Evolutionary conservation across 2,888 invertebrate species (phyloP), one percentile per base, ranked within the genome.

Genomic region (Platycnemis pennipes): DNA sequence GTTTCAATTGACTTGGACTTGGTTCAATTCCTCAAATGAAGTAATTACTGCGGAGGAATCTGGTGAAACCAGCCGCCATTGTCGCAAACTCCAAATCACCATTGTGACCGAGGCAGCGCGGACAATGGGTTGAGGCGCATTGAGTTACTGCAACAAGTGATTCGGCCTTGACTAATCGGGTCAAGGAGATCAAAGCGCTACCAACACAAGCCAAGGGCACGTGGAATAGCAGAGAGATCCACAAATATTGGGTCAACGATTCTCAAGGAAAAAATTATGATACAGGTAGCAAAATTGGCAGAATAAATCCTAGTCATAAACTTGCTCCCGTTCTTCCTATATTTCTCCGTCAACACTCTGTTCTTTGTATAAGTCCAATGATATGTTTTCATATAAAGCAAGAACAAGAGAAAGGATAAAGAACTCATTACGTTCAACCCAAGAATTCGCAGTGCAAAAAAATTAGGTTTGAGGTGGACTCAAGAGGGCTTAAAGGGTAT

Each of bases 41-140:
- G 31, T 77, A 77, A 77, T 77, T 77, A 77, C 77, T 77, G 77
- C 77, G 37, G 77, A 77, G 31, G 13, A 77, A 77, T 77, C 77
- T 37, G 77, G 77, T 16, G 63, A 37, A 77, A 16, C 37, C 77
- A 77, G 77, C n/a, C 37, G 77, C 31, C 11, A 77, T 37, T 77
- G 77, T 77, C 37, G 77, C 37, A 37, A 63, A 26, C 63, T n/a
- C 63, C 63, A 22, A 26, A 63, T 63, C 63, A 63, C 26, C n/a
- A 26, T 19, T 3, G n/a, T 1, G 26, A 77, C 37, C 77, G 4
- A 49, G 49, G 19, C 49, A 16, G 13, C 77, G 11, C 31, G 37
- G 77, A 77, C n/a, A 63, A 63, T 26, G 63, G 63, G n/a, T n/a
- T 26, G 63, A 63, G 63, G n/a, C 77, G 77, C 37, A 77, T 31